Conservation (phyloP, 2,888 invertebrate species). For the Leistus spinibarbis region DNA sequence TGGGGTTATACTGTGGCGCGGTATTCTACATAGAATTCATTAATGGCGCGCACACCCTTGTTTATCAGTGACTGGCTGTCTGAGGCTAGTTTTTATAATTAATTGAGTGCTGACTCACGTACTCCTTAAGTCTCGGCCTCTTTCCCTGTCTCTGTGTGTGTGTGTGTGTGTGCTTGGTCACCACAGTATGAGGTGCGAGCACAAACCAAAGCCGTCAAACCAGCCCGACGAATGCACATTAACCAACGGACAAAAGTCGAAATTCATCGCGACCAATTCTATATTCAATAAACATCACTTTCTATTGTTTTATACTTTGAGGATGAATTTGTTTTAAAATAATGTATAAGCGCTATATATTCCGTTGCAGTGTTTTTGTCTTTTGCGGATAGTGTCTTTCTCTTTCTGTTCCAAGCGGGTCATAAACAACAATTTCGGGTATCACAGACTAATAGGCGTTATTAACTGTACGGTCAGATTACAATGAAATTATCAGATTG, state of each 20-base stretch:
- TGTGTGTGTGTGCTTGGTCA: background rate
- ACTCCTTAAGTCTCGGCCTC: constrained; percentile 20
- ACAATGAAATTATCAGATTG: constrained; percentile 36
- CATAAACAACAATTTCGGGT: constrained; percentile 36
- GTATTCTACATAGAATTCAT: constrained; percentile 45
- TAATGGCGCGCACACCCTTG: constrained; percentile 48
- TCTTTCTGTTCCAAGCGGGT: background rate
- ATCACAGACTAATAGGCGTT: constrained; percentile 36
- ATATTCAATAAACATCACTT: background rate
- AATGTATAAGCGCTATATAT: no score
- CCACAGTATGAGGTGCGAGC: background rate
- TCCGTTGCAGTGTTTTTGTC: background rate
- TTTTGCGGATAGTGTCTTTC: background rate
- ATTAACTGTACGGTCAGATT: constrained; percentile 34
- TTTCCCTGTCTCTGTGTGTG: background rate
- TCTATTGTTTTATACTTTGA: background rate
- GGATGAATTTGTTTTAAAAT: background rate
- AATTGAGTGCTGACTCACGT: constrained; percentile 50
- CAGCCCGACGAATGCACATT: background rate
- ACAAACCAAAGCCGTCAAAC: background rate
- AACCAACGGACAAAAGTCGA: background rate
- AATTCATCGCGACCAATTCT: background rate
- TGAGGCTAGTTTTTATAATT: constrained; percentile 49
- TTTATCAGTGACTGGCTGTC: constrained; percentile 48
- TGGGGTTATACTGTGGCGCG: background rate